phyloP scores from a whole-genome alignment of 92 coral and sea anemone species.

The Epizoanthus ramosus region DNA sequence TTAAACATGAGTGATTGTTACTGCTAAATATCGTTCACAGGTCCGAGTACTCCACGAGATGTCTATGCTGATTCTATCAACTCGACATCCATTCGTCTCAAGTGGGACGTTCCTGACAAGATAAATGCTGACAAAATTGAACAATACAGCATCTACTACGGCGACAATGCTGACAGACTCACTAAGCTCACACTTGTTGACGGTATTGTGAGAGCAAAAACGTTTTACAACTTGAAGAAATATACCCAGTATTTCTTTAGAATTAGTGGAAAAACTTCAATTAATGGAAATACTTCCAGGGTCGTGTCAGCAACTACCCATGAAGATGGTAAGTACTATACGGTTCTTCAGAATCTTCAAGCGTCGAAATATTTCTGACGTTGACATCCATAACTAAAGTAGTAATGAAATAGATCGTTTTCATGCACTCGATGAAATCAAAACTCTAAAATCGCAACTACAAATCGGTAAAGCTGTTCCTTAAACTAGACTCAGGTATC shows the following conservation, averaged over 20 bases:
- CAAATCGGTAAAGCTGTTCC: no score
- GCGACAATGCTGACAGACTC: neutral
- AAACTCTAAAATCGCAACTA: no score
- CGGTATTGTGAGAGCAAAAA: neutral
- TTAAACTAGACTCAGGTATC: no score
- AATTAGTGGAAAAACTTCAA: neutral
- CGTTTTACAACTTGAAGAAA: neutral
- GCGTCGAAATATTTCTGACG: no score
- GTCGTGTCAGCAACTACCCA: constrained; percentile 12
- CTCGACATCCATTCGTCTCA: constrained; percentile 1
- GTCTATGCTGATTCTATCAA: neutral
- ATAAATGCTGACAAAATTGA: neutral
- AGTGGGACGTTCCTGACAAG: neutral
- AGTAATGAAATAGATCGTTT: no score
- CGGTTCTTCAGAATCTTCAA: no score
- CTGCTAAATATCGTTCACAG: neutral
- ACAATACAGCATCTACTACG: constrained; percentile 5
- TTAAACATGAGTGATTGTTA: neutral
- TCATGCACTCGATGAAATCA: no score
- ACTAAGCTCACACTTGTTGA: neutral
- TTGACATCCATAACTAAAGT: no score
- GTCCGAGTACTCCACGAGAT: constrained; percentile 26
- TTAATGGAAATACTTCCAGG: constrained; percentile 5
- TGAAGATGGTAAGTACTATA: constrained; percentile 27
- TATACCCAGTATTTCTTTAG: constrained; percentile 11